phyloP scores from a whole-genome alignment of 2,888 invertebrate species.

The Amitus sp. region DNA sequence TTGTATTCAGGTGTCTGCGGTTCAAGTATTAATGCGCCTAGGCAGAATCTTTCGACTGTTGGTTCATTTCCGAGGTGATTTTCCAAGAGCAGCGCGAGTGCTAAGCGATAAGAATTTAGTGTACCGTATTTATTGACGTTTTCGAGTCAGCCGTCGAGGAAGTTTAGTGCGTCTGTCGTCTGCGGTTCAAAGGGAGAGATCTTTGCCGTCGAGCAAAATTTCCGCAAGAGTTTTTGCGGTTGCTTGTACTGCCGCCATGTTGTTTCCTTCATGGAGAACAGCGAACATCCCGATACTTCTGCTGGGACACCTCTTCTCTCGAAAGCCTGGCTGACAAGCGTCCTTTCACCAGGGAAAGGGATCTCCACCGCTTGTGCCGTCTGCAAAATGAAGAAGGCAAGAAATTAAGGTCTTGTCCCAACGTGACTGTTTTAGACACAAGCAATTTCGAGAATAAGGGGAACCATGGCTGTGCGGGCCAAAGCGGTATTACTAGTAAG shows the following conservation, averaged over 20 bases:
- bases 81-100: neutral
- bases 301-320: neutral
- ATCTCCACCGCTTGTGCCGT: neutral
- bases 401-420: neutral
- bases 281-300: no score
- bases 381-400: constrained; percentile 2
- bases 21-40: neutral
- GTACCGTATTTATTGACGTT: constrained; percentile 5
- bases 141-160: neutral
- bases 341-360: neutral
- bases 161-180: neutral
- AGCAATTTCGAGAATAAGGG: neutral
- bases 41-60: constrained; percentile 6
- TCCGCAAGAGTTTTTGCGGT: neutral
- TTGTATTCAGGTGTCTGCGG: constrained; percentile 3
- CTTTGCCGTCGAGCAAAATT: neutral
- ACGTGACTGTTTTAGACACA: neutral
- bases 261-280: neutral
- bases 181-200: neutral
- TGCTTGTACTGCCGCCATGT: neutral
- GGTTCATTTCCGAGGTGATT: neutral
- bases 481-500: neutral
- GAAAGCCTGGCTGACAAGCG: constrained; percentile 7
- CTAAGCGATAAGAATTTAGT: constrained; percentile 6
- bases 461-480: neutral